These are phyloP conservation scores for Pipistrellus kuhlii DNA, from an alignment of 2,797 vertebrate species.

Conservation along the genomic window DNA sequence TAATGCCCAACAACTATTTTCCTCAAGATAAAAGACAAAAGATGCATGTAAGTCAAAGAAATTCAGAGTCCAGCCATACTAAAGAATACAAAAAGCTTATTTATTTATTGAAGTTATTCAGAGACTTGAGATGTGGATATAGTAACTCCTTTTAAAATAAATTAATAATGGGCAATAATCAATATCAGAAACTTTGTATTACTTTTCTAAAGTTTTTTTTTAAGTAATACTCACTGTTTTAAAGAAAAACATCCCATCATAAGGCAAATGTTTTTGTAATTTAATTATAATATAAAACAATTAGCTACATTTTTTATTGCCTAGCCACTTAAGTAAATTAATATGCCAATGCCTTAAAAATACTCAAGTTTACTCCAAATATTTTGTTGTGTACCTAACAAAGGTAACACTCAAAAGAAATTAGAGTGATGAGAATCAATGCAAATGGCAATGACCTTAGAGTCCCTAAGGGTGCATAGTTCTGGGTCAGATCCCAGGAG, in stretches of 20 bases:
- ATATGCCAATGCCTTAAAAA: slow-evolving; percentile 37
- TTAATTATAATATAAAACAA: slow-evolving; percentile 58
- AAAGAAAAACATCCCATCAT: slow-evolving; percentile 36
- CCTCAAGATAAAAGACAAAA: slow-evolving; percentile 63
- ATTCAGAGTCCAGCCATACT: not conserved
- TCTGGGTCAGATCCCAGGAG: slow-evolving; percentile 74
- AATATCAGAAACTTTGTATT: slow-evolving; percentile 12
- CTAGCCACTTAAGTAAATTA: slow-evolving; percentile 46
- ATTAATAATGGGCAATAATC: slow-evolving; percentile 26
- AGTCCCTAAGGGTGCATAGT: slow-evolving; percentile 17
- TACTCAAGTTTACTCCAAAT: slow-evolving; percentile 26
- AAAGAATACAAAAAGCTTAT: not conserved
- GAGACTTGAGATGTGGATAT: not conserved
- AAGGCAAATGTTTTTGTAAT: slow-evolving; percentile 52
- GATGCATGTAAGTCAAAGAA: not conserved
- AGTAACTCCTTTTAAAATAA: slow-evolving; percentile 54
- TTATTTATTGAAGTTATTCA: slow-evolving; percentile 21
- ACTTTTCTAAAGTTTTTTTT: not conserved
- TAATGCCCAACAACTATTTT: slow-evolving; percentile 18
- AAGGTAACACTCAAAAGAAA: slow-evolving; percentile 44
- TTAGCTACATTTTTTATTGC: not conserved
- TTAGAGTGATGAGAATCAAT: not conserved
- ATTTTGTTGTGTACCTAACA: slow-evolving; percentile 30
- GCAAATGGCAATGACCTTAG: slow-evolving; percentile 7
- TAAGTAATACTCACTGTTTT: slow-evolving; percentile 41